Conservation (phyloP, 2,113 vertebrate genomes). For the Lagenorhynchus albirostris region DNA sequence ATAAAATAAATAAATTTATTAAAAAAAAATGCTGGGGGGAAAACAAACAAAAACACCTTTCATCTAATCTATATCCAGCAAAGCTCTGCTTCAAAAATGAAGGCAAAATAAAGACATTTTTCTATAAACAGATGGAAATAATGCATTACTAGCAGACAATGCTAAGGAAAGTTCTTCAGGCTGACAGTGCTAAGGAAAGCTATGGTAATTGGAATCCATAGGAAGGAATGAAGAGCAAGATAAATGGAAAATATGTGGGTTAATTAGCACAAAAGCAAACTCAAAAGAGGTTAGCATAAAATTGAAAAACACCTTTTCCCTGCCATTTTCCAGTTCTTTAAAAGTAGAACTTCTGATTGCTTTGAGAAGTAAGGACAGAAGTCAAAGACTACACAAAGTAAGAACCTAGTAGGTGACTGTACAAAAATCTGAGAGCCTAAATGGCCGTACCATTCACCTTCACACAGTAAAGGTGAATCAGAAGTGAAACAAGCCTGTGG, state of each 20-base stretch:
- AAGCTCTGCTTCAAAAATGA: background rate
- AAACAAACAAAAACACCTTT: background rate
- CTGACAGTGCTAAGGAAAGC: background rate
- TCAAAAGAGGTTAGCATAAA: background rate
- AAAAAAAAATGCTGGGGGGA: background rate
- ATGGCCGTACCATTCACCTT: background rate
- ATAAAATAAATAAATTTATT: too few species aligned
- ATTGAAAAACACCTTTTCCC: background rate
- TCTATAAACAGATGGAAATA: background rate
- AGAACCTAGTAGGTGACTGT: background rate
- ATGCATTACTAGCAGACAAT: background rate
- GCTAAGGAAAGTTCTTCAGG: background rate
- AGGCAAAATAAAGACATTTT: background rate
- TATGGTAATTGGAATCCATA: background rate
- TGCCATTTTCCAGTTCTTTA: background rate
- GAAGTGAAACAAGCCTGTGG: background rate
- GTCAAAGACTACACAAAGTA: background rate
- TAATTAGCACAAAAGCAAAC: background rate
- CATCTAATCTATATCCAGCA: background rate
- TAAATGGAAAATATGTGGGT: background rate
- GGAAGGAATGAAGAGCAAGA: background rate
- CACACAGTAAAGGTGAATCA: background rate
- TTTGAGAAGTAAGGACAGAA: background rate
- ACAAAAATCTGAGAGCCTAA: background rate
- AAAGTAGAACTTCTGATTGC: background rate